Conservation (phyloP, 2,888 invertebrate species). For the Baccha elongata region DNA sequence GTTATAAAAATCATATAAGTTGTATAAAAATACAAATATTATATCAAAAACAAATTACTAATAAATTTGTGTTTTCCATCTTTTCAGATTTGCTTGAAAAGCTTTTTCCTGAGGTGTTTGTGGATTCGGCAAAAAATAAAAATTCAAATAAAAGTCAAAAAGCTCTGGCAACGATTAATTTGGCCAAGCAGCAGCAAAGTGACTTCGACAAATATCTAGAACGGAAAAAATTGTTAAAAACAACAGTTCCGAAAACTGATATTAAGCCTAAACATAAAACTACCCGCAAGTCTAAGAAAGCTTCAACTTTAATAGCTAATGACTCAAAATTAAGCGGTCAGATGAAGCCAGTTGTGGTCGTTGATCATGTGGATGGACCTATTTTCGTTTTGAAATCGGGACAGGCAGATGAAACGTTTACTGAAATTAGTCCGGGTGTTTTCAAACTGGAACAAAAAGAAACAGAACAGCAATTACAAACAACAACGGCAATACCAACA, state of each 20-base stretch:
- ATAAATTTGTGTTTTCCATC: not conserved
- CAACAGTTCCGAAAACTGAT: not conserved
- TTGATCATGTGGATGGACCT: slow-evolving; percentile 25
- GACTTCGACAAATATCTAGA: slow-evolving; percentile 58
- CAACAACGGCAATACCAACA: too few relatives aligned
- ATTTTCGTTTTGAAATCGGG: not conserved
- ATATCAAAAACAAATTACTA: not conserved
- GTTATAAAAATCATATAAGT: too few relatives aligned
- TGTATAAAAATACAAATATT: not conserved
- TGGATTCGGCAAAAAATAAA: slow-evolving; percentile 1
- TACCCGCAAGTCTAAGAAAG: not conserved
- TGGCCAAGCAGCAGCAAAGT: slow-evolving; percentile 2
- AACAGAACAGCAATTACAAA: too few relatives aligned
- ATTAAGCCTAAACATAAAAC: not conserved
- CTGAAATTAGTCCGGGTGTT: not conserved
- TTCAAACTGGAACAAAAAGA: slow-evolving; percentile 15
- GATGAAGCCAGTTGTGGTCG: slow-evolving; percentile 42
- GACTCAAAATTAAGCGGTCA: slow-evolving; percentile 36
- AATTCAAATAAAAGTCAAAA: slow-evolving; percentile 17
- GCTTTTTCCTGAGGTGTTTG: slow-evolving; percentile 46
- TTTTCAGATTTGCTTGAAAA: slow-evolving; percentile 49
- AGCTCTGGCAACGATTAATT: not conserved
- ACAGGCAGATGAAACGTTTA: not conserved
- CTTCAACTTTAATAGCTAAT: slow-evolving; percentile 14
- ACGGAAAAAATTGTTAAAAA: slow-evolving; percentile 8